phyloP scores from a whole-genome alignment of 2,888 invertebrate genomes.

The Sericinus montela region DNA sequence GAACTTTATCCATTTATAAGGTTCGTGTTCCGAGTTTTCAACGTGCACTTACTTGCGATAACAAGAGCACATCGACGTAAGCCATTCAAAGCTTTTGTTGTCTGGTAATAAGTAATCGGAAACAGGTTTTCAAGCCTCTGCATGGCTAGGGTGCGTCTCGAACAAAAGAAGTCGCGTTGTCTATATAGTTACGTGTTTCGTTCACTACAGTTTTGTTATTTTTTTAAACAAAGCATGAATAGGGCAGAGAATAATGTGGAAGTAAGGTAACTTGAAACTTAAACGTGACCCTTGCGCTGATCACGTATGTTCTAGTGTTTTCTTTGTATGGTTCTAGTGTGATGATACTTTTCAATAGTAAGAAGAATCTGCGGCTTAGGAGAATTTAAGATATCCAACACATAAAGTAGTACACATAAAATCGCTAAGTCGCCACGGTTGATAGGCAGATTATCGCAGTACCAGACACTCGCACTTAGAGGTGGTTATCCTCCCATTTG shows the following conservation, averaged over 20 bases:
- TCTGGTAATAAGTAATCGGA: slow-evolving; percentile 37
- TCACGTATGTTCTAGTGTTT: slow-evolving; percentile 35
- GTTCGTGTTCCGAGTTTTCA: neutral
- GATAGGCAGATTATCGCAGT: too few species aligned
- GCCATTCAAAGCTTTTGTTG: slow-evolving; percentile 43
- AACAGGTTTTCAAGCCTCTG: slow-evolving; percentile 55
- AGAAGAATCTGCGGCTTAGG: neutral
- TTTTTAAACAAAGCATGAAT: slow-evolving; percentile 45
- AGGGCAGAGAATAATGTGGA: slow-evolving; percentile 46
- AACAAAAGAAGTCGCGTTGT: slow-evolving; percentile 43
- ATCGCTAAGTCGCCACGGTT: too few species aligned
- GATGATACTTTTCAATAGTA: slow-evolving; percentile 38
- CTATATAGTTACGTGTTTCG: slow-evolving; percentile 31
- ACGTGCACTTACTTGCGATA: slow-evolving; percentile 3
- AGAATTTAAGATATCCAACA: neutral
- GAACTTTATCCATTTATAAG: neutral
- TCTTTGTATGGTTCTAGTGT: too few species aligned
- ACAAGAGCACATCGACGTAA: slow-evolving; percentile 25
- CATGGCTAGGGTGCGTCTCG: slow-evolving; percentile 41
- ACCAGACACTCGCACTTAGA: too few species aligned
- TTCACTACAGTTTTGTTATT: slow-evolving; percentile 40
- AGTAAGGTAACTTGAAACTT: slow-evolving; percentile 49
- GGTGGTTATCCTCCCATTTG: too few species aligned
- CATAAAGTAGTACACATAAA: too few species aligned
- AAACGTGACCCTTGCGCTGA: slow-evolving; percentile 44